Conservation (phyloP, 2,888 invertebrate genomes). For the Diadegma fenestrale region DNA sequence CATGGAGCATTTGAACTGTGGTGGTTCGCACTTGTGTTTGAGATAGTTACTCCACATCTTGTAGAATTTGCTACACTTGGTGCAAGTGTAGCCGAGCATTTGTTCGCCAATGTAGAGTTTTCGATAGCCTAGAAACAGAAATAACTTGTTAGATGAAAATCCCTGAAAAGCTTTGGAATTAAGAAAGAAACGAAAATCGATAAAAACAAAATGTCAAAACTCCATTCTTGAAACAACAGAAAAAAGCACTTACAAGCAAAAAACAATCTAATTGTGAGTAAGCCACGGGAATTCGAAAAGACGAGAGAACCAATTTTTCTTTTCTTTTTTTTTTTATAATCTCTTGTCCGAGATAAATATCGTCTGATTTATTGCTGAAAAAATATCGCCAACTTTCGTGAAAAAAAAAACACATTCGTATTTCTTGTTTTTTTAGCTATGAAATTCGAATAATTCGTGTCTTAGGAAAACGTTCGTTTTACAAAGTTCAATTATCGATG, state of each 20-base stretch:
- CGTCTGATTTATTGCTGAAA: slow-evolving; percentile 51
- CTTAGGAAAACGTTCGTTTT: slow-evolving; percentile 33
- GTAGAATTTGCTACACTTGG: slow-evolving; percentile 85
- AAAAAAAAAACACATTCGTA: neutral
- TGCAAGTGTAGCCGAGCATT: slow-evolving; percentile 84
- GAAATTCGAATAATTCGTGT: slow-evolving; percentile 60
- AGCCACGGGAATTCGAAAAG: slow-evolving; percentile 52
- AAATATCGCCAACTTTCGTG: slow-evolving; percentile 5
- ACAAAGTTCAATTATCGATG: slow-evolving; percentile 63
- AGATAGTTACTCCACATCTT: slow-evolving; percentile 85
- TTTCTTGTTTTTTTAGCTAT: slow-evolving; percentile 43
- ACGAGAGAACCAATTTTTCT: slow-evolving; percentile 22
- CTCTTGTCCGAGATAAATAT: slow-evolving; percentile 39
- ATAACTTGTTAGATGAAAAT: slow-evolving; percentile 52
- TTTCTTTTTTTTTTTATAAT: slow-evolving; percentile 19
- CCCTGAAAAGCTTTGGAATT: slow-evolving; percentile 16
- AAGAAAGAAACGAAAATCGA: slow-evolving; percentile 18
- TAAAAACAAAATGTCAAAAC: slow-evolving; percentile 57
- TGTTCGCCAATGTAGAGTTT: slow-evolving; percentile 84
- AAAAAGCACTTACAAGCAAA: slow-evolving; percentile 64
- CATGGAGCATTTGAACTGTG: slow-evolving; percentile 83
- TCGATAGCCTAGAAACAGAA: slow-evolving; percentile 83
- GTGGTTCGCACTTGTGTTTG: slow-evolving; percentile 84
- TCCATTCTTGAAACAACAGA: slow-evolving; percentile 67
- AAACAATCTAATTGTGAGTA: slow-evolving; percentile 64